These are phyloP conservation scores for Drosophila saltans DNA, from an alignment of 1,140 invertebrate genomes.

Conservation along the genomic window DNA sequence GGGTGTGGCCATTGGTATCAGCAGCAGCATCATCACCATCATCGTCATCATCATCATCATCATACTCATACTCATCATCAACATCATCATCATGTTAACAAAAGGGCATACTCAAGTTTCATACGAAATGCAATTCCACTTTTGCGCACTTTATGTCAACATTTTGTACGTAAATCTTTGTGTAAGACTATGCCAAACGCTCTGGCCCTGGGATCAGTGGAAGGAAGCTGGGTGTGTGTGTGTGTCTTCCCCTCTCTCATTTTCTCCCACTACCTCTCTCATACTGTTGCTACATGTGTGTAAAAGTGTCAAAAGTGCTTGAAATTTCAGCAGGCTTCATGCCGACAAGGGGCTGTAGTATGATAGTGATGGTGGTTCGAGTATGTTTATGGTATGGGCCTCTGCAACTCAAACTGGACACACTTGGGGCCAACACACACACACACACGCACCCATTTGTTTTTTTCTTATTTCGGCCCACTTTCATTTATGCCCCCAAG, in stretches of 20 bases:
- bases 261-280: background rate
- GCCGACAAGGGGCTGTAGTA: background rate
- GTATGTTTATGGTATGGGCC: slow-evolving; percentile 1
- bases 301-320: slow-evolving; percentile 79
- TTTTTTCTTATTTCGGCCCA: background rate
- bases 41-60: slow-evolving; percentile 33
- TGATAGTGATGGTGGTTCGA: slow-evolving; percentile 3
- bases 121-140: slow-evolving; percentile 82
- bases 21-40: slow-evolving; percentile 32
- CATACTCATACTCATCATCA: slow-evolving; percentile 27
- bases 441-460: background rate
- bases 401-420: slow-evolving; percentile 55
- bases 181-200: slow-evolving; percentile 78
- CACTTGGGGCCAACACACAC: slow-evolving; percentile 6
- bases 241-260: background rate
- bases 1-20: slow-evolving; percentile 40
- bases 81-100: slow-evolving; percentile 76
- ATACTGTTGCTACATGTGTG: slow-evolving; percentile 21
- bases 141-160: slow-evolving; percentile 80
- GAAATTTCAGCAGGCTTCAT: slow-evolving; percentile 78
- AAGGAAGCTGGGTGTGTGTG: background rate
- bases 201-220: slow-evolving; percentile 41
- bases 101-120: slow-evolving; percentile 81
- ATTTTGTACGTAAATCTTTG: slow-evolving; percentile 81
- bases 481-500: slow-evolving; percentile 53